These are phyloP conservation scores for Ischnus inquisitorius DNA, from an alignment of 2,888 invertebrate species.

Conservation along the genomic window DNA sequence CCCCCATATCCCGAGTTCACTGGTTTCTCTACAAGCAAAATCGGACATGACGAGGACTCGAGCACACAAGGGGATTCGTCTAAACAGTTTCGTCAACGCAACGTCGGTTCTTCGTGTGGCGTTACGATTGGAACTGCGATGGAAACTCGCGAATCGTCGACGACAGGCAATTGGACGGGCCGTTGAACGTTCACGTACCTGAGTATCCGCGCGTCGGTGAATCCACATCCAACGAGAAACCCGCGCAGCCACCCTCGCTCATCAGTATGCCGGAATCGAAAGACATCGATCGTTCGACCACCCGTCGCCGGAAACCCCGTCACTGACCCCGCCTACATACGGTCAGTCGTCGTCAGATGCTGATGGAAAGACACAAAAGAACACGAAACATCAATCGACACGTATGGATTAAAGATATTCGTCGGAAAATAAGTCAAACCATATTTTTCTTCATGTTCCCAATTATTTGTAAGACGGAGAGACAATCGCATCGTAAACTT, in stretches of 20 bases:
- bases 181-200: conserved; percentile 62
- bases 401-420: not conserved
- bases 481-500: no score
- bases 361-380: conserved; percentile 54
- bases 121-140: not conserved
- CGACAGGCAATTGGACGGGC: no score
- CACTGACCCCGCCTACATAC: conserved; percentile 64
- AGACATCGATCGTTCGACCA: conserved; percentile 71
- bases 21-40: not conserved
- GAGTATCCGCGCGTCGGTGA: conserved; percentile 71
- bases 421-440: not conserved
- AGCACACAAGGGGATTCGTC: conserved; percentile 3
- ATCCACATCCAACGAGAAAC: conserved; percentile 72
- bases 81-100: not conserved
- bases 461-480: no score
- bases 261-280: conserved; percentile 74
- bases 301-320: conserved; percentile 40
- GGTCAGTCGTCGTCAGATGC: conserved; percentile 60
- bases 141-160: no score
- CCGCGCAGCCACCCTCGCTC: conserved; percentile 72
- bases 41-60: not conserved
- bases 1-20: not conserved
- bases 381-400: conserved; percentile 30
- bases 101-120: not conserved
- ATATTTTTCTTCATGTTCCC: no score